Base-by-base conservation (phyloP, 2,888 invertebrate species). In the Aromia moschata region DNA sequence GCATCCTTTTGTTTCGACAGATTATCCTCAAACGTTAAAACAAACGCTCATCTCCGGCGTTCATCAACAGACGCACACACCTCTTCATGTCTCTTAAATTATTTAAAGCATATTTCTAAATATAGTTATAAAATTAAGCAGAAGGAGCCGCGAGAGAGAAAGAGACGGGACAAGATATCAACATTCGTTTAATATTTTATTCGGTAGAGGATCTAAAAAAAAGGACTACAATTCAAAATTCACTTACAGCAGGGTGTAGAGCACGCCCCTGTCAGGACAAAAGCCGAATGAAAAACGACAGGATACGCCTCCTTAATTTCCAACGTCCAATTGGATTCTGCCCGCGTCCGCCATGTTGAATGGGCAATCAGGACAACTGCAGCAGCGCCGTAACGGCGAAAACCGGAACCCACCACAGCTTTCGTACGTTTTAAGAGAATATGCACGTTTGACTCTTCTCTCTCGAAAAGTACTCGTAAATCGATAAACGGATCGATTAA, bases 131-230 rank as follows among this genome's bases (percentile, higher is more conserved):
- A 71, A 70, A 69, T 69, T 70, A 69, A 49, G 66, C 64, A 65
- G 67, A 69, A 63, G 59, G 53, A 54, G 54, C 51, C 33, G 57
- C 52, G 18, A 7, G 49, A 46, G 56, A 47, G 18, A 7, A 46
- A 46, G 56, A 56, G 53, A 25, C 44, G 60, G 60, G 58, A 68
- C 72, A 74, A 72, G 74, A 74, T 72, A 73, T 73, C 74, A 75
- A 75, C 75, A 76, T 76, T 73, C 75, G 73, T 77, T 78, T 77
- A 75, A 76, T 76, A 76, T 76, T 76, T 76, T 73, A 77, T 77
- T 75, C 72, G 67, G 63, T 62, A 68, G 72, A 71, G 69, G 67
- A 66, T 65, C 60, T 60, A 67, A 72, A 73, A 71, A n/a, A 73
- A 73, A 64, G 60, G 59, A 65, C 64, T 68, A 70, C 69, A 68